Conservation (phyloP, 2,113 vertebrate genomes). For the Mustelus asterias region DNA sequence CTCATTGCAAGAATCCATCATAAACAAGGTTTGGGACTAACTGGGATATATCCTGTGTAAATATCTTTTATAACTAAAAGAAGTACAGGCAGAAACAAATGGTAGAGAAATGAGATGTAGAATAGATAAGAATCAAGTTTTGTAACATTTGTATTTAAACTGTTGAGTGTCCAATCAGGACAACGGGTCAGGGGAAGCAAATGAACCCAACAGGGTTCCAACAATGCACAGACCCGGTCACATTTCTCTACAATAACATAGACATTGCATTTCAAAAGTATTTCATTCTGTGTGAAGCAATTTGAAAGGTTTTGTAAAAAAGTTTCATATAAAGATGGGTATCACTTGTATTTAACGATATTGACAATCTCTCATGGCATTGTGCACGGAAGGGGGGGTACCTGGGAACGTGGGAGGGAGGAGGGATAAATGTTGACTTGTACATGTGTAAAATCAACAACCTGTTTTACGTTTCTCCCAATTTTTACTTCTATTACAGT, state of each 20-base stretch:
- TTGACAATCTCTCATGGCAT: not conserved
- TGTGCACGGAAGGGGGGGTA: not conserved
- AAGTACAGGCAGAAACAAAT: not conserved
- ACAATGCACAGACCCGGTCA: not conserved
- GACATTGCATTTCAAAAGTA: slow-evolving; percentile 4
- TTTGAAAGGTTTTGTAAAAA: not conserved
- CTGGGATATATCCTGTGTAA: not conserved
- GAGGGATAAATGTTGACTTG: not conserved
- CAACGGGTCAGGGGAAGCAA: not conserved
- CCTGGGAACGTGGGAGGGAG: not conserved
- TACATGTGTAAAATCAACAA: not conserved
- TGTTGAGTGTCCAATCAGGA: not conserved
- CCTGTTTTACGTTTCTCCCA: not conserved
- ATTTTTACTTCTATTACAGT: not conserved
- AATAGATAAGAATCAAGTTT: not conserved
- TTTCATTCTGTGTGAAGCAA: not conserved
- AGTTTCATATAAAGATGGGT: not conserved
- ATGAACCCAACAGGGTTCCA: not conserved
- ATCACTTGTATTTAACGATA: not conserved
- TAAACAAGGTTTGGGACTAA: slow-evolving; percentile 15
- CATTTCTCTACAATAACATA: not conserved
- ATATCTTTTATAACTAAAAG: not conserved
- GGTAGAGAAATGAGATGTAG: not conserved
- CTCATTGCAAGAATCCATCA: not conserved
- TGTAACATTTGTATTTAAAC: not conserved